These are phyloP conservation scores for Coelinius sp. DNA, from an alignment of 2,888 invertebrate genomes.

Conservation along the genomic window DNA sequence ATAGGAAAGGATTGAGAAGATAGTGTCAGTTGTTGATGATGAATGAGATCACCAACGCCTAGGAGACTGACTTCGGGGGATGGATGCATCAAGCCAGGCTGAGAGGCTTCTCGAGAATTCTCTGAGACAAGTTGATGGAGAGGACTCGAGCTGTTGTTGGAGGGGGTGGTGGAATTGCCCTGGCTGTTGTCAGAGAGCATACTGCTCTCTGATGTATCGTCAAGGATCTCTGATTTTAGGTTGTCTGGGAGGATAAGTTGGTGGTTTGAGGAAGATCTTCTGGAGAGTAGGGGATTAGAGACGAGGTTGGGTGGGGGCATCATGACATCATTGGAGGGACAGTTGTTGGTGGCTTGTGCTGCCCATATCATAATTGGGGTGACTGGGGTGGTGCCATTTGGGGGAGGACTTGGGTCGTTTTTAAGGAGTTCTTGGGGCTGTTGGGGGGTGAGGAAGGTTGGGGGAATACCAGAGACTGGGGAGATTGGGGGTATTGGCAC, in stretches of 20 bases:
- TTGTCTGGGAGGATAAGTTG: constrained; percentile 75
- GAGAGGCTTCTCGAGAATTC: constrained; percentile 66
- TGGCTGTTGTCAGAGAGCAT: constrained; percentile 70
- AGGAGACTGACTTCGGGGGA: constrained; percentile 62
- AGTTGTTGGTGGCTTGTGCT: constrained; percentile 38
- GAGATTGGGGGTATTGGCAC: constrained; percentile 45
- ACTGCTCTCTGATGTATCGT: constrained; percentile 82
- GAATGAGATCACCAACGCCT: constrained; percentile 71
- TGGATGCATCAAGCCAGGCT: constrained; percentile 49
- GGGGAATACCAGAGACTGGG: constrained; percentile 51
- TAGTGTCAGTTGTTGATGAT: constrained; percentile 61
- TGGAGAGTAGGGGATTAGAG: constrained; percentile 71
- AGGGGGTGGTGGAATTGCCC: constrained; percentile 59
- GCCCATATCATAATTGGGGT: constrained; percentile 67
- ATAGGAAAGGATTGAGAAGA: constrained; percentile 53
- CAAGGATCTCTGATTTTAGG: constrained; percentile 75
- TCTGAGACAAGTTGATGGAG: constrained; percentile 70
- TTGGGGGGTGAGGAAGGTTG: constrained; percentile 47
- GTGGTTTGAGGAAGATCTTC: constrained; percentile 75
- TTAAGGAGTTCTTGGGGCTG: constrained; percentile 56
- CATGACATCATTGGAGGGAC: constrained; percentile 74
- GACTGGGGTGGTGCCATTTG: constrained; percentile 45
- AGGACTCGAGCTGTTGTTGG: constrained; percentile 61
- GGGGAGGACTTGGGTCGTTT: constrained; percentile 60
- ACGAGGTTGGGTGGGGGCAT: constrained; percentile 78